phyloP scores from a whole-genome alignment of 2,797 vertebrate genomes.

The Coregonus ussuriensis region DNA sequence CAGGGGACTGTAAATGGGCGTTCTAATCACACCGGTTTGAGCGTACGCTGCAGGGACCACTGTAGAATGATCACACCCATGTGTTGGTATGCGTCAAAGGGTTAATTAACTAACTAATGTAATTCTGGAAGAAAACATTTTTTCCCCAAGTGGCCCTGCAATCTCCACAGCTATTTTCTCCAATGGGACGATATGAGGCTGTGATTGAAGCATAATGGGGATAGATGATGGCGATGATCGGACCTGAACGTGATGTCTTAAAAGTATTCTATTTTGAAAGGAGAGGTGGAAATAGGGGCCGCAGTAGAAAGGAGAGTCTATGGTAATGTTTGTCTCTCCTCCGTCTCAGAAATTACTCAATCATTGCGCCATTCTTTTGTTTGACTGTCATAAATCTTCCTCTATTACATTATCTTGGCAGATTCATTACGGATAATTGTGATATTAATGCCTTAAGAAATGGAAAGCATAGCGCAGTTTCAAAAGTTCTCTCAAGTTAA shows the following conservation, averaged over 20 bases:
- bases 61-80: no score
- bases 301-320: conserved; percentile 52
- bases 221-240: conserved; percentile 68
- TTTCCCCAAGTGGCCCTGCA: conserved; percentile 35
- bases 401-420: conserved; percentile 64
- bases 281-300: conserved; percentile 65
- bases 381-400: conserved; percentile 73
- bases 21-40: no score
- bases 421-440: conserved; percentile 48
- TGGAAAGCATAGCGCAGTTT: conserved; percentile 14
- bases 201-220: conserved; percentile 69
- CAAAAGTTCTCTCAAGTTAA: conserved; percentile 20
- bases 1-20: no score
- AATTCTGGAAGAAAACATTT: conserved; percentile 23
- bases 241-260: conserved; percentile 67
- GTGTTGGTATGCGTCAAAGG: conserved; percentile 8
- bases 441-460: conserved; percentile 31
- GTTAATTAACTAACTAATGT: conserved; percentile 16
- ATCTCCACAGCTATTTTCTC: conserved; percentile 52
- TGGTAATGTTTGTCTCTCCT: conserved; percentile 55
- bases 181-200: conserved; percentile 49
- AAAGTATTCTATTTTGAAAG: conserved; percentile 69
- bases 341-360: conserved; percentile 72
- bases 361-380: conserved; percentile 50
- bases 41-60: no score